These are phyloP conservation scores for Avahi laniger DNA, from an alignment of 2,797 vertebrate genomes.

Conservation along the genomic window DNA sequence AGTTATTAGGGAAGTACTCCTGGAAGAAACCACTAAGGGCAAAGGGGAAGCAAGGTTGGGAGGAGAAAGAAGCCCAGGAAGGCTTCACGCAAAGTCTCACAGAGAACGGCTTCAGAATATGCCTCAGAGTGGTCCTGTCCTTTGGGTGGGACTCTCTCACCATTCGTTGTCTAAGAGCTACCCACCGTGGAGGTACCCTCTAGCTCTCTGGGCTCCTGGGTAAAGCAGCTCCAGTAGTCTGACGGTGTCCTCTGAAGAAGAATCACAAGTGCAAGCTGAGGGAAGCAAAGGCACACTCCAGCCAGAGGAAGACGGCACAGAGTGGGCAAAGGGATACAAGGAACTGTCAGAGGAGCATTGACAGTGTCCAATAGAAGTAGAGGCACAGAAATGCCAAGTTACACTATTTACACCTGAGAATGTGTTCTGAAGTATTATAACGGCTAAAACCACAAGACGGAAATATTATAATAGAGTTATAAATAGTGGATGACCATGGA, in stretches of 20 bases:
- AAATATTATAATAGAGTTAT: background rate
- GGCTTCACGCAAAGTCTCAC: background rate
- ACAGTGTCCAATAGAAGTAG: background rate
- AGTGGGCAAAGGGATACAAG: background rate
- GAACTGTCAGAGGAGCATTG: fast-evolving
- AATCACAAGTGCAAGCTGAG: background rate
- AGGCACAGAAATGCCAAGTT: background rate
- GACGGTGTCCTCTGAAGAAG: background rate
- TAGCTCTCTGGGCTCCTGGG: background rate
- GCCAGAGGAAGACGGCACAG: background rate
- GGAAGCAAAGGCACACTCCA: background rate
- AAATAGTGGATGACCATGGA: background rate
- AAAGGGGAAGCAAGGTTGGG: background rate
- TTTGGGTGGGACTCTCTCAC: background rate
- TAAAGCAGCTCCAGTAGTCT: background rate
- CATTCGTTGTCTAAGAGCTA: background rate
- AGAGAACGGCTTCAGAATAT: background rate
- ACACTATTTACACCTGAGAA: background rate
- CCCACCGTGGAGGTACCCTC: fast-evolving
- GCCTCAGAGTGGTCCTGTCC: background rate
- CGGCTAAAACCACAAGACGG: background rate
- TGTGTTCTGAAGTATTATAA: background rate
- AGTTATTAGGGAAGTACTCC: background rate
- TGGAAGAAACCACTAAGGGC: background rate
- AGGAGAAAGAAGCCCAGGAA: background rate